These are phyloP conservation scores for Sciurus niger DNA, from an alignment of 2,113 vertebrate species.

Conservation along the genomic window DNA sequence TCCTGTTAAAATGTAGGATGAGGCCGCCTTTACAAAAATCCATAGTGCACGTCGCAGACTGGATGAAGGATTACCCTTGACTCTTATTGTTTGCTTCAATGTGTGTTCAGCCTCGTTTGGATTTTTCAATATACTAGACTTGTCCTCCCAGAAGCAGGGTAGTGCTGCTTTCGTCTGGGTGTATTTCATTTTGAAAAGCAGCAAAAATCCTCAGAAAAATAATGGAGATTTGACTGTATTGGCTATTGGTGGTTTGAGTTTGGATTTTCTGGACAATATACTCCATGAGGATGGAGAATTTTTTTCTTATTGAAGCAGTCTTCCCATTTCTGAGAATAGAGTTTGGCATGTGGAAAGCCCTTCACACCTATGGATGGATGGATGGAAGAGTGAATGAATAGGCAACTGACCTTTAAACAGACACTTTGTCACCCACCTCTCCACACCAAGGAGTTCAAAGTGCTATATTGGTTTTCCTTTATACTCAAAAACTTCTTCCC, in stretches of 20 bases:
- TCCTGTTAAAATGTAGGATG: neutral
- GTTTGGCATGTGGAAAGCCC: neutral
- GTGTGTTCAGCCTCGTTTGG: neutral
- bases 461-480: neutral
- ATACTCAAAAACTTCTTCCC: neutral
- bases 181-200: neutral
- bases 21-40: neutral
- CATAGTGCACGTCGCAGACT: neutral
- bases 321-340: neutral
- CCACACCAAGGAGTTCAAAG: neutral
- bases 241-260: neutral
- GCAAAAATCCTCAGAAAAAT: neutral
- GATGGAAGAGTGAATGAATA: neutral
- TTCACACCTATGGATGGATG: neutral
- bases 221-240: neutral
- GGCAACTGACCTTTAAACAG: neutral
- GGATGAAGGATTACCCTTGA: neutral
- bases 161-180: neutral
- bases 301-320: neutral
- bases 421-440: neutral
- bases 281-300: neutral
- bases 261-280: neutral
- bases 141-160: neutral
- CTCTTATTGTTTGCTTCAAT: neutral
- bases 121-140: neutral